Percentiles rank a stretch among this genome's conserved stretches.
Evolutionary conservation across 2,888 invertebrate genomes (phyloP).

Genomic region (Rhingia campestris): DNA sequence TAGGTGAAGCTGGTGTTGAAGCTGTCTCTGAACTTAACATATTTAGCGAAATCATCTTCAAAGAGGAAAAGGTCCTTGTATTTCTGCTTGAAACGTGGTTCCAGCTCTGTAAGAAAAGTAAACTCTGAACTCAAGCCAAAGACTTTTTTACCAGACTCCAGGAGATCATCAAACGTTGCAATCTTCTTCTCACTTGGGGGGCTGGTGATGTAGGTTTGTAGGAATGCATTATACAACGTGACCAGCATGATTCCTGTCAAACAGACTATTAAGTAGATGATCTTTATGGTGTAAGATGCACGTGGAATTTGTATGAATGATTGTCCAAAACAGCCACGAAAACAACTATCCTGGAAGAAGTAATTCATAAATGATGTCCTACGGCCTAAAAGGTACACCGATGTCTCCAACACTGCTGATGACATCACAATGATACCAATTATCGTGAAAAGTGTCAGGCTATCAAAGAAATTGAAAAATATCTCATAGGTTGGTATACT

Average conservation of each 20-base stretch:
- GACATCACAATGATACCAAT: conserved; percentile 73
- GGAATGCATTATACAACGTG: conserved; percentile 78
- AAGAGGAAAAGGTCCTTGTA: conserved; percentile 77
- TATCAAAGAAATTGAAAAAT: conserved; percentile 77
- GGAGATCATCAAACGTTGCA: conserved; percentile 77
- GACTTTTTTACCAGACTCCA: conserved; percentile 75
- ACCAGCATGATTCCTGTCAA: conserved; percentile 78
- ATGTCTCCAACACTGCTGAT: conserved; percentile 75
- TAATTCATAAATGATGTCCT: conserved; percentile 74
- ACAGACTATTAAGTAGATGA: conserved; percentile 78
- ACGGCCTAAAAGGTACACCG: conserved; percentile 75
- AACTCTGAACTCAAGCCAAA: conserved; percentile 76
- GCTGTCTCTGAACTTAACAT: conserved; percentile 76
- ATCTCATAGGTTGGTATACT: conserved; percentile 77
- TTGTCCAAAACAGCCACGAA: conserved; percentile 78
- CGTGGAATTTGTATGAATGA: conserved; percentile 76
- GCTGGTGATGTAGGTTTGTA: conserved; percentile 78
- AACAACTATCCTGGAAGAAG: conserved; percentile 77
- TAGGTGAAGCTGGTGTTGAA: conserved; percentile 77
- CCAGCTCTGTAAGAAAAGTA: conserved; percentile 67
- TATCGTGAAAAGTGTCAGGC: conserved; percentile 75
- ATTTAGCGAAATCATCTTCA: conserved; percentile 75
- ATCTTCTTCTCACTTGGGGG: conserved; percentile 76
- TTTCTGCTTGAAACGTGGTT: conserved; percentile 60
- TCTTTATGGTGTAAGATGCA: conserved; percentile 76